Base-by-base conservation (phyloP, 2,888 invertebrate genomes). In the Panopea generosa region DNA sequence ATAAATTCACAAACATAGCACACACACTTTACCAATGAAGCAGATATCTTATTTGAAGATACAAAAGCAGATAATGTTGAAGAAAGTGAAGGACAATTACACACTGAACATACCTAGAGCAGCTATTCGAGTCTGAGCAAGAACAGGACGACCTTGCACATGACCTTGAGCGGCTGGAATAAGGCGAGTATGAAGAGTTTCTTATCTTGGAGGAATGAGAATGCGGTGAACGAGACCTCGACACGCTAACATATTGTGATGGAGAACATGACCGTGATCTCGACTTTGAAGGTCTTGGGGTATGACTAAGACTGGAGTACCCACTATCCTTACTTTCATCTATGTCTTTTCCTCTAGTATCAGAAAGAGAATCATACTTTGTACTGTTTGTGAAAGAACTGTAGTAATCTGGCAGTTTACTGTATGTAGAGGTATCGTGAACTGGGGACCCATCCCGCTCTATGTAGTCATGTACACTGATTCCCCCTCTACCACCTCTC, bases 321-420 rank as follows among this genome's bases (percentile, higher is more conserved):
- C 85, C 85, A 77, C 83, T 83, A 47, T 67, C 68, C 45, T 77
- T 83, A 60, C 81, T 81, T 24, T 83, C 83, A 20, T 79, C 70
- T 20, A 61, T 76, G 50, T 65, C 67, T 49, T 84, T 82, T 18
- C 55, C 45, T n/a, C 68, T 52, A 22, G 72, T 69, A 33, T 65
- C 56, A 29, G 14, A 38, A 2, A 55, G 52, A 26, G 52, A 77
- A 61, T 90, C 90, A 60, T 91, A 91, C 49, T 87, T 88, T 3
- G 89, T 89, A 79, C 91, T 91, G 78, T 92, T 92, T 22, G 91
- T 90, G 77, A 91, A 92, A 74, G 89, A 89, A 67, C 87, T 89
- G 73, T 88, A 85, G 77, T 91, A 91, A 24, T 88, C 88, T 2
- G 91, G 91, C 29, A 91, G 73, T 81, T 91, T 91, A 72, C 84